A percentile compares a stretch with the other conserved stretches of the same genome.
Evolutionary conservation across 2,888 invertebrate genomes (phyloP).

Genomic region (Norana najaformis): DNA sequence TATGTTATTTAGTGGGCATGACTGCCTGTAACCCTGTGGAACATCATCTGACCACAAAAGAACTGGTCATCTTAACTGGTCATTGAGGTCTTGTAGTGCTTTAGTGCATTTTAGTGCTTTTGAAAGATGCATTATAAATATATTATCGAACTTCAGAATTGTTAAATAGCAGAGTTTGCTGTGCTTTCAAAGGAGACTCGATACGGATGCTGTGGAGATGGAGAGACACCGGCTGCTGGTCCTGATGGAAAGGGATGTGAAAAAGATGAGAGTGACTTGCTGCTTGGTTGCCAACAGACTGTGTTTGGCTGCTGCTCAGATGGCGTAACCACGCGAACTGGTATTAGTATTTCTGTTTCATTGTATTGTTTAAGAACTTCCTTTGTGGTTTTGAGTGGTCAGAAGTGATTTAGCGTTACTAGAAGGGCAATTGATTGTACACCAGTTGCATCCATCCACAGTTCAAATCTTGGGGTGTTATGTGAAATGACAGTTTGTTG

Average conservation of each 20-base stretch:
- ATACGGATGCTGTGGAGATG: constrained; percentile 85
- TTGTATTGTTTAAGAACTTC: not conserved
- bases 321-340: constrained; percentile 62
- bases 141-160: not conserved
- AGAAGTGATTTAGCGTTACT: not conserved
- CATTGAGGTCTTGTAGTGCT: too few species aligned
- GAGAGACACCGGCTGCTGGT: constrained; percentile 77
- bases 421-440: too few species aligned
- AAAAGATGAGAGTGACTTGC: constrained; percentile 14
- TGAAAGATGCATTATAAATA: not conserved
- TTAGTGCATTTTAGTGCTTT: too few species aligned
- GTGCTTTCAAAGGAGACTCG: constrained; percentile 65
- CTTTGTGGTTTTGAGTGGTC: not conserved
- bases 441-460: not conserved
- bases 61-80: too few species aligned
- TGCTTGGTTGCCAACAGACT: constrained; percentile 60
- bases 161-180: not conserved
- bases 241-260: constrained; percentile 71
- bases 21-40: too few species aligned
- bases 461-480: not conserved
- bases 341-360: not conserved
- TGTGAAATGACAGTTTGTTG: not conserved
- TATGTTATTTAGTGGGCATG: too few species aligned
- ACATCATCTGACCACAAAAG: too few species aligned
- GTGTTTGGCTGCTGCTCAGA: constrained; percentile 88